Conservation (phyloP, 2,797 vertebrate species). For the Acanthis flammea region DNA sequence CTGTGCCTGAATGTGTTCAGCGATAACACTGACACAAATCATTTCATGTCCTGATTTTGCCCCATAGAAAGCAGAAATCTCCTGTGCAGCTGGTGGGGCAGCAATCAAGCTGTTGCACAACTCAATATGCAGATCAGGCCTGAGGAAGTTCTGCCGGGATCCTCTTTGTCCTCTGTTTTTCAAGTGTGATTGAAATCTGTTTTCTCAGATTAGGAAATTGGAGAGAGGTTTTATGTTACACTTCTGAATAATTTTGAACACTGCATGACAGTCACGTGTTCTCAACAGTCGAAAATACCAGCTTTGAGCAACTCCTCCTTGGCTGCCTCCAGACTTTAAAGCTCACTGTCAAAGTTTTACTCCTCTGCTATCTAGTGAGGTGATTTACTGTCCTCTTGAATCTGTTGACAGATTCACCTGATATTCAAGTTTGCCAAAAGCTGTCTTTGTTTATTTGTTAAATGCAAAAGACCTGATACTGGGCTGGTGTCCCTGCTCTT, state of each 20-base stretch:
- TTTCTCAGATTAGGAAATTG: conserved; percentile 31
- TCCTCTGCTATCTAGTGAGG: neutral
- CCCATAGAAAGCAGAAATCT: neutral
- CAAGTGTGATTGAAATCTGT: conserved; percentile 14
- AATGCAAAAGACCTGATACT: neutral
- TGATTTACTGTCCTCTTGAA: neutral
- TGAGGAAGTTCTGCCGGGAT: conserved; percentile 33
- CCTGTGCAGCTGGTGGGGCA: neutral
- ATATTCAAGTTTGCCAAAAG: neutral
- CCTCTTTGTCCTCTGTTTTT: conserved; percentile 23
- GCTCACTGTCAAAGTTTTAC: neutral
- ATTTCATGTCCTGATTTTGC: neutral
- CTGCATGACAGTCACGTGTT: neutral
- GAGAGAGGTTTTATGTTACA: neutral
- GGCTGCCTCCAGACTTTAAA: neutral
- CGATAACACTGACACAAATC: neutral
- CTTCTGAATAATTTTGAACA: neutral
- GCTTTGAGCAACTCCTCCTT: neutral
- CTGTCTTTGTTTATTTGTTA: neutral
- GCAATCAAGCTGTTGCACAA: neutral
- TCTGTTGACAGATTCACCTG: neutral
- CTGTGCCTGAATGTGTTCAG: neutral
- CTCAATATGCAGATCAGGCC: conserved; percentile 1
- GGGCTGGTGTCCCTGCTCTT: neutral
- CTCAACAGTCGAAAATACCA: neutral